Conservation (phyloP, 1,140 invertebrate species). For the Ostrea denselamellosa region DNA sequence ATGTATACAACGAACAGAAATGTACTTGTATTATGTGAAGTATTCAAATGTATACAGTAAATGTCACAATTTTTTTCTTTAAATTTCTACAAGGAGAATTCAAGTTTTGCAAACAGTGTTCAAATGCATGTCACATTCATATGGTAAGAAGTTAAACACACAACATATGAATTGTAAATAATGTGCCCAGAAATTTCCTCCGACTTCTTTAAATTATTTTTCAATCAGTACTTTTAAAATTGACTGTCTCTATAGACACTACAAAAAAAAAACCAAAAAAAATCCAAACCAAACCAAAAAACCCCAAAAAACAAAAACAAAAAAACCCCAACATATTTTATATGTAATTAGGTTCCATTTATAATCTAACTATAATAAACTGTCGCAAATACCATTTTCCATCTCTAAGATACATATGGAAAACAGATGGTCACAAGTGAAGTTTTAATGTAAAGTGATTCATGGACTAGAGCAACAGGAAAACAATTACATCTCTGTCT, state of each 20-base stretch:
- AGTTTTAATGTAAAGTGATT: not conserved
- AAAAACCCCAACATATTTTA: too few relatives aligned
- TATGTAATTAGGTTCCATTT: not conserved
- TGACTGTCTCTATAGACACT: too few relatives aligned
- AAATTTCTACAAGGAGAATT: too few relatives aligned
- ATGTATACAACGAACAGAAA: not conserved
- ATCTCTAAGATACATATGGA: not conserved
- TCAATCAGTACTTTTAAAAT: too few relatives aligned
- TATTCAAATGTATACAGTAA: not conserved
- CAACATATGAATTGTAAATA: too few relatives aligned
- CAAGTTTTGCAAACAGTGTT: not conserved
- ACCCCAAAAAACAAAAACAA: too few relatives aligned
- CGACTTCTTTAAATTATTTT: too few relatives aligned
- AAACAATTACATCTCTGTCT: not conserved
- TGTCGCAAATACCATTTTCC: not conserved
- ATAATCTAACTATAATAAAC: not conserved
- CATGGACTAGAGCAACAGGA: not conserved
- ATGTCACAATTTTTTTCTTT: not conserved
- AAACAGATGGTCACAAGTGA: not conserved
- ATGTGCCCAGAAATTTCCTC: not conserved
- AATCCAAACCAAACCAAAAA: too few relatives aligned
- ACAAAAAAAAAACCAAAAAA: too few relatives aligned
- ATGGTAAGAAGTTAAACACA: not conserved
- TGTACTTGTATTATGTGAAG: not conserved
- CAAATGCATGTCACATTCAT: not conserved